Percentiles rank a stretch among this genome's conserved stretches.
phyloP scores from a whole-genome alignment of 2,888 invertebrate species.

The Argynnis bischoffii region DNA sequence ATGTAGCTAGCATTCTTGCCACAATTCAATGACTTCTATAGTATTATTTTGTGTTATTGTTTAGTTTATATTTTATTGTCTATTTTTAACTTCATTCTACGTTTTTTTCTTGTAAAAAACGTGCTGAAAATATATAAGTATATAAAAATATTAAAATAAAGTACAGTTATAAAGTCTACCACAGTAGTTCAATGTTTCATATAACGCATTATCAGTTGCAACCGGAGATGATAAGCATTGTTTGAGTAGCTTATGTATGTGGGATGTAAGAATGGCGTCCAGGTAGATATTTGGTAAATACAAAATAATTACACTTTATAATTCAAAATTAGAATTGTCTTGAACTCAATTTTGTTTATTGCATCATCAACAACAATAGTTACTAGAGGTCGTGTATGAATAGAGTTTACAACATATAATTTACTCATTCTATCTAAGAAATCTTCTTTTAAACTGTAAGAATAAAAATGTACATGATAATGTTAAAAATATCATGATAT shows the following conservation, averaged over 20 bases:
- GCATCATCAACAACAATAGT: constrained; percentile 12
- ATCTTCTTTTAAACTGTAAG: neutral
- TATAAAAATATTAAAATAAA: no score
- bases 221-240: constrained; percentile 30
- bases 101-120: no score
- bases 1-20: no score
- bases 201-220: constrained; percentile 29
- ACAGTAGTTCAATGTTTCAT: constrained; percentile 10
- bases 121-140: no score
- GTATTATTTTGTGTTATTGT: no score
- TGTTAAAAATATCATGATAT: neutral
- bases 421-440: constrained; percentile 13
- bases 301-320: constrained; percentile 23
- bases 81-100: no score
- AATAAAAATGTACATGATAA: no score
- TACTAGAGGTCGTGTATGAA: constrained; percentile 13
- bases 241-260: constrained; percentile 27
- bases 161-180: neutral
- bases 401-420: constrained; percentile 2
- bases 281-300: constrained; percentile 29
- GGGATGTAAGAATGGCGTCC: constrained; percentile 22
- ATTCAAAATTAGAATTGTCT: constrained; percentile 6
- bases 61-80: no score
- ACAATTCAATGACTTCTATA: no score
- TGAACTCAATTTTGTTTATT: constrained; percentile 9